Percentiles rank a stretch among this genome's conserved stretches.
Conservation (phyloP, 2,113 vertebrate species). For the Naja naja region DNA sequence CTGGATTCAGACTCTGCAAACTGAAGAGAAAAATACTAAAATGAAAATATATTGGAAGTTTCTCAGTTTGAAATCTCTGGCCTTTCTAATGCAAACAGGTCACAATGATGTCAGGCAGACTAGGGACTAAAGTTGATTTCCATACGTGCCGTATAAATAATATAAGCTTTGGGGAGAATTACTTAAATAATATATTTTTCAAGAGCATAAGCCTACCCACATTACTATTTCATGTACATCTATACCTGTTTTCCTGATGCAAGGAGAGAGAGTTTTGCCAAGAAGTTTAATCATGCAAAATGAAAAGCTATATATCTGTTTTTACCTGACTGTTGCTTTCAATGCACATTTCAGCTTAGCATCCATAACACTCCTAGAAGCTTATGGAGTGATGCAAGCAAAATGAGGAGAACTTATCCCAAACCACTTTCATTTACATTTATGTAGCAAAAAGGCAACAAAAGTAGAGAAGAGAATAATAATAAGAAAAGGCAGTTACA, state of each 20-base stretch:
- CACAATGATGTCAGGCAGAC: background rate
- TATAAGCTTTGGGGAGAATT: background rate
- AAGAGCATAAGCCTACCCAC: background rate
- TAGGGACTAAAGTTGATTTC: background rate
- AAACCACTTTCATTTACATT: background rate
- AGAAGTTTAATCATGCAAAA: background rate
- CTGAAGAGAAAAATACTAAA: background rate
- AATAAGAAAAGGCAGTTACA: background rate
- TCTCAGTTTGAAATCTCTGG: background rate
- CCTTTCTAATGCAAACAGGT: background rate
- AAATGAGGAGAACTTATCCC: background rate
- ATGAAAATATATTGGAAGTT: background rate
- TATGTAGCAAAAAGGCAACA: background rate
- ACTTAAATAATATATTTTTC: constrained; percentile 7
- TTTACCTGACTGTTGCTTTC: background rate
- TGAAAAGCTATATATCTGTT: background rate
- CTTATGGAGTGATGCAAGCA: background rate
- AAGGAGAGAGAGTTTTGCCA: background rate
- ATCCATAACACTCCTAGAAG: background rate
- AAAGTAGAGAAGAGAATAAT: background rate
- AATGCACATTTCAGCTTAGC: background rate
- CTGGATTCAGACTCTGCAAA: background rate
- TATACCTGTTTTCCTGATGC: background rate
- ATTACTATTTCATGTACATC: constrained; percentile 4
- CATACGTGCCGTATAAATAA: background rate